phyloP scores from a whole-genome alignment of 2,888 invertebrate genomes.

The Lithophane leautieri region DNA sequence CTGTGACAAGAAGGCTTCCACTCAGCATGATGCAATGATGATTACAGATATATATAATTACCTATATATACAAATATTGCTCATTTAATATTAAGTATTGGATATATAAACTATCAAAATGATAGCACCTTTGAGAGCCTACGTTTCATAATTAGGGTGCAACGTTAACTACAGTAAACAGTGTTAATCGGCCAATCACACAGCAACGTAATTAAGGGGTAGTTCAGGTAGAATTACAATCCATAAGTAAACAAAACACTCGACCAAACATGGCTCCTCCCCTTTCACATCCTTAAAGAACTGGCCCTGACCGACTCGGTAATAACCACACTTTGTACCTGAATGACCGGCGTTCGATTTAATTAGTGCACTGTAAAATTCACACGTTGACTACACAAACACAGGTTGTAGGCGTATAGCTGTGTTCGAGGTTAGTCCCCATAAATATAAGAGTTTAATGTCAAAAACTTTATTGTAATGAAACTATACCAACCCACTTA shows the following conservation, averaged over 20 bases:
- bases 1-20: too few species aligned
- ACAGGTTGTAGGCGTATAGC: too few species aligned
- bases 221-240: not conserved
- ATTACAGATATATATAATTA: too few species aligned
- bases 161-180: not conserved
- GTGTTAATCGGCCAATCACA: slow-evolving; percentile 3
- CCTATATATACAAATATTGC: too few species aligned
- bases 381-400: not conserved
- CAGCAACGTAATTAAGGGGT: slow-evolving; percentile 11
- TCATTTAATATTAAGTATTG: too few species aligned
- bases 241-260: not conserved
- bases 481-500: not conserved
- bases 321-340: not conserved
- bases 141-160: not conserved
- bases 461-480: not conserved
- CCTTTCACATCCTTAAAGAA: slow-evolving; percentile 5
- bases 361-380: not conserved
- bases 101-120: not conserved
- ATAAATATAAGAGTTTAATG: not conserved
- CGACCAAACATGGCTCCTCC: too few species aligned
- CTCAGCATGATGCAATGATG: too few species aligned
- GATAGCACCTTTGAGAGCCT: too few species aligned
- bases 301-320: not conserved
- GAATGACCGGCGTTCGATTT: slow-evolving; percentile 16
- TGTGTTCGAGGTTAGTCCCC: not conserved